Conservation (phyloP, 2,888 invertebrate genomes). For the Philopedon plagiatum region DNA sequence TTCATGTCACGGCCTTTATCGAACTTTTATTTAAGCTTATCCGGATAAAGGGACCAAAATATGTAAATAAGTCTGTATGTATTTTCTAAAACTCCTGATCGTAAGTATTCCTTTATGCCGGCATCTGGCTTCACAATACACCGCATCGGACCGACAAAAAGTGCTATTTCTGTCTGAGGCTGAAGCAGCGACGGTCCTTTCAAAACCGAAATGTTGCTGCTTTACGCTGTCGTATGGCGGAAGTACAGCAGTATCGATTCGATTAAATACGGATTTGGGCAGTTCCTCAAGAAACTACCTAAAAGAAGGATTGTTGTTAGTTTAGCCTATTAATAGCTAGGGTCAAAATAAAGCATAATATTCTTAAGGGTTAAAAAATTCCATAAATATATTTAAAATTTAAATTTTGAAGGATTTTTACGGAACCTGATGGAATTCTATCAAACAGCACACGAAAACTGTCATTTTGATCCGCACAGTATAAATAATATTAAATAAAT, state of each 20-base stretch:
- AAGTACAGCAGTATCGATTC: slow-evolving; percentile 22
- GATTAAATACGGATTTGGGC: slow-evolving; percentile 24
- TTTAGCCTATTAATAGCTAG: no score
- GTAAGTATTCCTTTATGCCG: slow-evolving; percentile 13
- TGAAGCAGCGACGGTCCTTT: slow-evolving; percentile 6
- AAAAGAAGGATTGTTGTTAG: no score
- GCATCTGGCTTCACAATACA: slow-evolving; percentile 36
- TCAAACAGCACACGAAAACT: no score
- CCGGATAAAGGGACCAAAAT: not conserved
- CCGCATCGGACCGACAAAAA: slow-evolving; percentile 22
- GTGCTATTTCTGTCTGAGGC: slow-evolving; percentile 24
- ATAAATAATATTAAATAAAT: no score
- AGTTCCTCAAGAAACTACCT: no score
- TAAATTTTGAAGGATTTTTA: no score
- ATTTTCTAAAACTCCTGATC: slow-evolving; percentile 24
- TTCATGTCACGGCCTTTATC: not conserved
- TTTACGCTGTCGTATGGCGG: slow-evolving; percentile 21
- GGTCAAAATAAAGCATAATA: no score
- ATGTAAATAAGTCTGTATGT: not conserved
- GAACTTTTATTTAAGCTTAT: not conserved
- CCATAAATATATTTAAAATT: no score
- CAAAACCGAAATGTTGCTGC: slow-evolving; percentile 27
- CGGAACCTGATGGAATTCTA: no score
- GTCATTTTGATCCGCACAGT: no score
- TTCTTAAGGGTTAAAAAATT: no score